Evolutionary conservation across 2,797 vertebrate species (phyloP), one percentile per base, ranked within the genome.

Genomic region (Smutsia temminckii): DNA sequence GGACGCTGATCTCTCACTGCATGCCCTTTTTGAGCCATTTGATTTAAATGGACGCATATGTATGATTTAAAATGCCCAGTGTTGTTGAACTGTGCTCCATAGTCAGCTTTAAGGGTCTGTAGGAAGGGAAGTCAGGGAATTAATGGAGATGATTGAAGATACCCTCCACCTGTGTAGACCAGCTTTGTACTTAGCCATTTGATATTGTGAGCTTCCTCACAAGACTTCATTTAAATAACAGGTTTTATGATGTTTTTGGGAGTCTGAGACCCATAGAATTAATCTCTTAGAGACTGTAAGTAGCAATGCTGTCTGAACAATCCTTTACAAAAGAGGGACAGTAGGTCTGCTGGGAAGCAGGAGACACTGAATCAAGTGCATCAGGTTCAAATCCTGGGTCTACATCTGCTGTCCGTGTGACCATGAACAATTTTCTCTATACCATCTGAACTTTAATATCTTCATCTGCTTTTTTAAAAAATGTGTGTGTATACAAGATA

Each of bases 171-270:
- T 59, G 12, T 57, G 63, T 61, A 37, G 23, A 27, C 20, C 51
- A 93, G 63, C 78, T 96, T 68, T 42, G 21, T 18, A 69, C 61
- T 86, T 78, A 61, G 21, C 34, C 37, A 25, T 80, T 91, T 77
- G 78, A 51, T 40, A 75, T 75, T 42, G 77, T 57, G 85, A 75
- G 29, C 29, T 91, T 72, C 80, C 64, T 87, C 23, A 10, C 9
- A 91, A 95, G 72, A 85, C n/a, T 85, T 81, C 71, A 63, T 80
- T 94, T 91, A 95, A 87, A 79, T 71, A 95, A 95, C 5, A 85
- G 46, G 49, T 59, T 95, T 71, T 71, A n/a, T 85, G 37, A 75
- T 88, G 23, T 74, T 74, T 95, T 72, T n/a, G 32, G 81, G 96
- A 89, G 40, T 37, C 77, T 90, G 29, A 69, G 93, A 90, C 68